Evolutionary conservation across 1,140 invertebrate species (phyloP).

Genomic region (Drosophila tropicalis): DNA sequence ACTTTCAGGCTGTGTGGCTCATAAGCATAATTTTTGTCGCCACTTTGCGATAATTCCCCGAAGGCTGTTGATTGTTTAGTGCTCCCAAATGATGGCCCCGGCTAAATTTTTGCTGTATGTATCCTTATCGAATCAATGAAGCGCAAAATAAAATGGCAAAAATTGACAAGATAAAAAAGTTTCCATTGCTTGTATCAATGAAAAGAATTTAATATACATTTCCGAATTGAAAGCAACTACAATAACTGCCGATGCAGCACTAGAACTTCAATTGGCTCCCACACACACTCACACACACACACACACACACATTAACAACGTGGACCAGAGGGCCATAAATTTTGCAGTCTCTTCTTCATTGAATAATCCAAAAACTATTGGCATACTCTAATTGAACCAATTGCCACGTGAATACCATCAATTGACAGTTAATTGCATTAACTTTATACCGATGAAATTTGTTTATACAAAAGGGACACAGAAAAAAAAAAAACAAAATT

Average conservation of each 20-base stretch:
- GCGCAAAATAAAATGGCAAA: conserved; percentile 1
- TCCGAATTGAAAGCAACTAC: too few species aligned
- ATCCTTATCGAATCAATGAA: conserved; percentile 15
- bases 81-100: conserved; percentile 12
- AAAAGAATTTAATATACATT: background rate
- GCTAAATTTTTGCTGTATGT: conserved; percentile 4
- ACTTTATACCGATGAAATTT: background rate
- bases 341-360: background rate
- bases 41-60: conserved; percentile 16
- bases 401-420: background rate
- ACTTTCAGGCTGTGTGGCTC: conserved; percentile 10
- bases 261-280: too few species aligned
- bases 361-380: background rate
- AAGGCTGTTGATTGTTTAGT: conserved; percentile 22
- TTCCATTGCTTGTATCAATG: background rate
- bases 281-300: background rate
- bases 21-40: conserved; percentile 23
- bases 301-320: background rate
- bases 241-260: too few species aligned
- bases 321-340: background rate
- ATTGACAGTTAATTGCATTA: conserved; percentile 1
- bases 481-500: background rate
- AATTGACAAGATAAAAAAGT: background rate
- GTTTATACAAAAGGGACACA: background rate
- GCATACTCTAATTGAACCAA: background rate